Evolutionary conservation across 2,797 vertebrate genomes (phyloP), one percentile per base, ranked within the genome.

Genomic region (Tenualosa thibaudeaui): DNA sequence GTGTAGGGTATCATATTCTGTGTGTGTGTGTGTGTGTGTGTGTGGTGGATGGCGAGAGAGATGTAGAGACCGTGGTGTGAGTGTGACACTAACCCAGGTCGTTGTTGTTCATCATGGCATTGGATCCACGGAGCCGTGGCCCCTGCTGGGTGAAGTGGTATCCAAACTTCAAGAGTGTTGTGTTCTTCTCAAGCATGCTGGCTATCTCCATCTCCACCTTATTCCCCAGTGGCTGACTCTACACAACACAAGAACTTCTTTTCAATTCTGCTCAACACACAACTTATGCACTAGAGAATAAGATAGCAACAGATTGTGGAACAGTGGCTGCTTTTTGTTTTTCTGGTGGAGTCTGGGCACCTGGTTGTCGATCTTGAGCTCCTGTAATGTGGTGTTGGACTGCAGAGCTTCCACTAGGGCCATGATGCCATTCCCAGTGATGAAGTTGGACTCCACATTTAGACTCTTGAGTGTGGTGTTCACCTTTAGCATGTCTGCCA

Each of bases 201-300:
- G 97, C 98, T 0, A 99, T 99, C 93, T 99, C 98, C 98, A 99
- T 99, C 94, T 99, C 98, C 81, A 99, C 98, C 88, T 98, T 98
- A 95, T 99, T 99, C 88, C 98, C 98, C 91, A 99, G 89, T 0
- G 97, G 98, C 91, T 99, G 98, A 91, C 98, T 99, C 98, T 99
- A 93, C 84, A 87, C 81, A 85, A 31, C 8, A 26, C 50, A 58
- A 15, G 2, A 17, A 83, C 60, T 26, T 26, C 6, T 65, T 26
- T 62, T 65, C n/a, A 65, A 9, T 24, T 43, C 0, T 40, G 31
- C 40, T 75, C 31, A 53, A 26, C 50, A 81, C 68, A 86, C 10
- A 89, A 15, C 37, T 75, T 15, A 15, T 6, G 40, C 31, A 43
- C 37, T 40, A 22, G 10, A 82, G 51, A 62, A 51, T 51, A 12